Evolutionary conservation across 1,140 invertebrate genomes (phyloP).

Genomic region (Propsilocerus akamusi): DNA sequence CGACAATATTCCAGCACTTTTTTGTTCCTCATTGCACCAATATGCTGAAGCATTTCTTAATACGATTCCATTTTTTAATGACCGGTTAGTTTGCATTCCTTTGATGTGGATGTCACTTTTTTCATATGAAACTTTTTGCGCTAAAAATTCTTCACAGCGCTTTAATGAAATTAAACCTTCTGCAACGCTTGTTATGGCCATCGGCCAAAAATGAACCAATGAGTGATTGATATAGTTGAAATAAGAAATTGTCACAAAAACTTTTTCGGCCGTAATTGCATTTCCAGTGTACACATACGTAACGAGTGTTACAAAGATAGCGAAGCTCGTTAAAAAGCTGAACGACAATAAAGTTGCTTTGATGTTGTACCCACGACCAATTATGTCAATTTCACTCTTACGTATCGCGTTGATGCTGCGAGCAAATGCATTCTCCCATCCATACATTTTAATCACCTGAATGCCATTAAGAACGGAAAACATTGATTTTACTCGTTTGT

Average conservation of each 20-base stretch:
- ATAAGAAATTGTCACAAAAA: slow-evolving; percentile 46
- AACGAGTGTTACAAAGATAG: slow-evolving; percentile 52
- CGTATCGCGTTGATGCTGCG: slow-evolving; percentile 37
- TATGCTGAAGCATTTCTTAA: neutral
- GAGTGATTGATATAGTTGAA: slow-evolving; percentile 43
- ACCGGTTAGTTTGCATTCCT: neutral
- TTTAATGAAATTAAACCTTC: slow-evolving; percentile 36
- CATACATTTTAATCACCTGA: slow-evolving; percentile 68
- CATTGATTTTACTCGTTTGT: slow-evolving; percentile 65
- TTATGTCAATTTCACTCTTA: slow-evolving; percentile 42
- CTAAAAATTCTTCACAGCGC: slow-evolving; percentile 35
- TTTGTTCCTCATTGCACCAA: slow-evolving; percentile 12
- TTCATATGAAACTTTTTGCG: slow-evolving; percentile 8
- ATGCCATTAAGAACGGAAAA: slow-evolving; percentile 62
- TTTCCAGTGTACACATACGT: slow-evolving; percentile 41
- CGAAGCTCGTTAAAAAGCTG: slow-evolving; percentile 44
- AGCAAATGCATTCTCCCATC: slow-evolving; percentile 55
- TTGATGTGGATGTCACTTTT: neutral
- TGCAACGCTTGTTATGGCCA: slow-evolving; percentile 31
- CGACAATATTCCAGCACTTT: slow-evolving; percentile 22
- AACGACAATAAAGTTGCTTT: neutral
- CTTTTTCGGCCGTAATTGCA: slow-evolving; percentile 46
- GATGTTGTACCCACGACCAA: slow-evolving; percentile 14
- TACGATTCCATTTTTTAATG: neutral
- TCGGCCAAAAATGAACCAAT: slow-evolving; percentile 46